phyloP scores from a whole-genome alignment of 2,888 invertebrate genomes.

The Leucophenga maculata region DNA sequence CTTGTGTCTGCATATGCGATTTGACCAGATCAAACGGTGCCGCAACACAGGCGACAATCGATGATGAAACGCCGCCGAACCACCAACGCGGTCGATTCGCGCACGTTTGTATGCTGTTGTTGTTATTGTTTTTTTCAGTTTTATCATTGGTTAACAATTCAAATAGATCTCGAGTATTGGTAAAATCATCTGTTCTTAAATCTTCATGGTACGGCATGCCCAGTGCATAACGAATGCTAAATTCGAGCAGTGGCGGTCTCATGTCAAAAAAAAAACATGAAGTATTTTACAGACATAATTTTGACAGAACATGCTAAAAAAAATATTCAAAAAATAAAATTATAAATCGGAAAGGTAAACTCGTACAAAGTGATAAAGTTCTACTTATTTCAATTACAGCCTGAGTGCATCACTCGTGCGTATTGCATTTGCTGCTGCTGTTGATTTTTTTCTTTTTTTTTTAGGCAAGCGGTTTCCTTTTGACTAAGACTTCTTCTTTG shows the following conservation, averaged over 20 bases:
- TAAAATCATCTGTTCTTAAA: too few species aligned
- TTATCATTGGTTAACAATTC: too few species aligned
- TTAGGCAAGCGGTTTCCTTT: too few species aligned
- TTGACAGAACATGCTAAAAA: neutral
- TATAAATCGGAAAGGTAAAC: neutral
- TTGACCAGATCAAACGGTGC: slow-evolving; percentile 48
- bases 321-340: neutral
- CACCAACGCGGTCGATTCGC: slow-evolving; percentile 46
- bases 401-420: too few species aligned
- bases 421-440: too few species aligned
- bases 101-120: neutral
- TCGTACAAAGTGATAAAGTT: neutral
- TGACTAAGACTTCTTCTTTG: too few species aligned
- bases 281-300: too few species aligned
- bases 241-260: neutral
- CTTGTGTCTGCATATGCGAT: slow-evolving; percentile 49
- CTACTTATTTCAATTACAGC: neutral
- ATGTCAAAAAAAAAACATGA: too few species aligned
- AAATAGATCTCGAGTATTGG: too few species aligned
- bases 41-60: slow-evolving; percentile 39
- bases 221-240: too few species aligned
- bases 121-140: neutral
- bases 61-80: slow-evolving; percentile 48
- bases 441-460: too few species aligned
- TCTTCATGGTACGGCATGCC: too few species aligned